phyloP scores from a whole-genome alignment of 2,797 vertebrate species.

The Chaetophractus vellerosus region DNA sequence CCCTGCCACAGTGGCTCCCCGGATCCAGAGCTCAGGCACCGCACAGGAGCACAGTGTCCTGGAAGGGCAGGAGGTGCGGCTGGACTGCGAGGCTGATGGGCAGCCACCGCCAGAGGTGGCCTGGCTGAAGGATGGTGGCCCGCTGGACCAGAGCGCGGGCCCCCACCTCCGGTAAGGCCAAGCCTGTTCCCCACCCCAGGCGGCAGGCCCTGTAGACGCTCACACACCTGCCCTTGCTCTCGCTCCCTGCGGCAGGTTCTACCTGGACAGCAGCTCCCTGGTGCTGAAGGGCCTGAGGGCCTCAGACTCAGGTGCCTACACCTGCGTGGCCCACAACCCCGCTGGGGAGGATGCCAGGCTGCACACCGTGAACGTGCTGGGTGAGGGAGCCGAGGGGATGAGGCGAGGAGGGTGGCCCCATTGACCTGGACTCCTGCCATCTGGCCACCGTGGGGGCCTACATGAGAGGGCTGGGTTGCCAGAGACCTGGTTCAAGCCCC shows the following conservation, averaged over 20 bases:
- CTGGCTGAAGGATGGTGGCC: constrained; percentile 95
- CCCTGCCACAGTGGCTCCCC: constrained; percentile 90
- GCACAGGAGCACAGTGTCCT: constrained; percentile 91
- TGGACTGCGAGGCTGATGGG: constrained; percentile 93
- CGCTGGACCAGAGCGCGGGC: constrained; percentile 86
- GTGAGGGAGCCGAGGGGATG: constrained; percentile 85
- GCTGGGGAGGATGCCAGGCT: constrained; percentile 93
- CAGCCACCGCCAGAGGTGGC: constrained; percentile 92
- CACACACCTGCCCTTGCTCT: fast-evolving
- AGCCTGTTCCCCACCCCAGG: fast-evolving
- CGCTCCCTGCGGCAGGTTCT: constrained; percentile 87
- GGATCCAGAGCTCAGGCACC: constrained; percentile 89
- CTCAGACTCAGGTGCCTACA: constrained; percentile 94
- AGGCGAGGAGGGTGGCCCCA: neutral
- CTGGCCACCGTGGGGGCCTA: fast-evolving
- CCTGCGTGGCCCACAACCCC: constrained; percentile 92
- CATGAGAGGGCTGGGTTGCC: fast-evolving
- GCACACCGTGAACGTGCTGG: constrained; percentile 92
- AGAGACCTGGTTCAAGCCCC: neutral
- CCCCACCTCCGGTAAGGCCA: constrained; percentile 89
- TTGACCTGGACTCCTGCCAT: fast-evolving
- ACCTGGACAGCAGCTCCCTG: constrained; percentile 91
- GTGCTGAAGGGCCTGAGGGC: constrained; percentile 91
- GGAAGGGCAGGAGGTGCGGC: constrained; percentile 90
- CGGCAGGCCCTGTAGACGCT: fast-evolving